A percentile compares a stretch with the other conserved stretches of the same genome.
Evolutionary conservation across 2,888 invertebrate species (phyloP).

Genomic region (Yponomeuta sedellus): DNA sequence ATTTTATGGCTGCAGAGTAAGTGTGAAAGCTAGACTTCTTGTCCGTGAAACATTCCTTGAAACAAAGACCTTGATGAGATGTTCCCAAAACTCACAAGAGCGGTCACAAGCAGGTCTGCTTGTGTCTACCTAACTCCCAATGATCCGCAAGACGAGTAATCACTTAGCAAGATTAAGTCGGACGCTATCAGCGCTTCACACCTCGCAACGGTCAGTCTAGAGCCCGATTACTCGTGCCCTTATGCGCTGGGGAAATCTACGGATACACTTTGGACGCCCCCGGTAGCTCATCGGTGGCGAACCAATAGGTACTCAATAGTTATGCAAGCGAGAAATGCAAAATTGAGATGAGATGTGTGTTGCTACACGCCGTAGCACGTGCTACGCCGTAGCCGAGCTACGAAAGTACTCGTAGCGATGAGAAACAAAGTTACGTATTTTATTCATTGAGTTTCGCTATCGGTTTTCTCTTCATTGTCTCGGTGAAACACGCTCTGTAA

Average conservation of each 20-base stretch:
- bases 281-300: slow-evolving; percentile 1
- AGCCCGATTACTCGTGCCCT: slow-evolving; percentile 29
- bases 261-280: neutral
- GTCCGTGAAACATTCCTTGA: neutral
- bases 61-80: neutral
- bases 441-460: neutral
- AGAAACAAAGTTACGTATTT: neutral
- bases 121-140: slow-evolving; percentile 3
- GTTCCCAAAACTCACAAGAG: neutral
- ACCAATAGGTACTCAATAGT: slow-evolving; percentile 17
- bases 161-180: slow-evolving; percentile 59
- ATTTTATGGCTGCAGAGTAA: too few species aligned
- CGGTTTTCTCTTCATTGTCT: neutral
- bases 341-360: slow-evolving; percentile 6
- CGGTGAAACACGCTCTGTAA: neutral
- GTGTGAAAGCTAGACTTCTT: neutral
- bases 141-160: slow-evolving; percentile 31
- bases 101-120: neutral
- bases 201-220: slow-evolving; percentile 41
- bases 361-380: slow-evolving; percentile 1
- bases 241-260: slow-evolving; percentile 26
- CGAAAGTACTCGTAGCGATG: neutral
- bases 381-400: slow-evolving; percentile 8
- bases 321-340: slow-evolving; percentile 9
- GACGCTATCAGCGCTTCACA: slow-evolving; percentile 36